These are phyloP conservation scores for Eupeodes latifasciatus DNA, from an alignment of 2,888 invertebrate genomes.

Conservation along the genomic window DNA sequence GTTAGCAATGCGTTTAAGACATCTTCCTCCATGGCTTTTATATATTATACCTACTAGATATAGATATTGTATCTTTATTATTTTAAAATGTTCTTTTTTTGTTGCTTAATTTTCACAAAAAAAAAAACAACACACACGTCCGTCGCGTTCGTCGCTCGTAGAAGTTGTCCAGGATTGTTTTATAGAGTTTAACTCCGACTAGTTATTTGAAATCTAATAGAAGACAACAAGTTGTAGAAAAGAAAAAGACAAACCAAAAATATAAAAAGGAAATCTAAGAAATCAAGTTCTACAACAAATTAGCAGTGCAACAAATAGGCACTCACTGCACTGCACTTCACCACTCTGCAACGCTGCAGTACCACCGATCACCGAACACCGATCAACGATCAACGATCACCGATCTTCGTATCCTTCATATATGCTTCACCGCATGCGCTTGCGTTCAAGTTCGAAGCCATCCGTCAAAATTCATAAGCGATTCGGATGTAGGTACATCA, in stretches of 20 bases:
- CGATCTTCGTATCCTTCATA: neutral
- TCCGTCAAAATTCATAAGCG: conserved; percentile 72
- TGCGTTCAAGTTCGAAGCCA: conserved; percentile 49
- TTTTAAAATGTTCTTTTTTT: conserved; percentile 9
- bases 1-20: conserved; percentile 86
- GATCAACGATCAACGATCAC: neutral
- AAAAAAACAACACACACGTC: conserved; percentile 32
- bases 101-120: neutral
- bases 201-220: conserved; percentile 52
- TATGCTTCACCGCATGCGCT: conserved; percentile 39
- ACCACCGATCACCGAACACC: neutral
- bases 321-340: conserved; percentile 34
- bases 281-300: conserved; percentile 70
- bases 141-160: neutral
- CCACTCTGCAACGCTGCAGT: neutral
- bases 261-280: neutral
- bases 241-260: conserved; percentile 9
- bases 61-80: conserved; percentile 19
- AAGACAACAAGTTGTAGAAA: conserved; percentile 7
- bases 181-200: conserved; percentile 46
- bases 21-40: conserved; percentile 85
- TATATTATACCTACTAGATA: neutral
- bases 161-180: conserved; percentile 53
- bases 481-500: conserved; percentile 30
- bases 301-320: conserved; percentile 70